Evolutionary conservation across 2,113 vertebrate species (phyloP), one percentile per base, ranked within the genome.

Genomic region (Nesogale talazaci): DNA sequence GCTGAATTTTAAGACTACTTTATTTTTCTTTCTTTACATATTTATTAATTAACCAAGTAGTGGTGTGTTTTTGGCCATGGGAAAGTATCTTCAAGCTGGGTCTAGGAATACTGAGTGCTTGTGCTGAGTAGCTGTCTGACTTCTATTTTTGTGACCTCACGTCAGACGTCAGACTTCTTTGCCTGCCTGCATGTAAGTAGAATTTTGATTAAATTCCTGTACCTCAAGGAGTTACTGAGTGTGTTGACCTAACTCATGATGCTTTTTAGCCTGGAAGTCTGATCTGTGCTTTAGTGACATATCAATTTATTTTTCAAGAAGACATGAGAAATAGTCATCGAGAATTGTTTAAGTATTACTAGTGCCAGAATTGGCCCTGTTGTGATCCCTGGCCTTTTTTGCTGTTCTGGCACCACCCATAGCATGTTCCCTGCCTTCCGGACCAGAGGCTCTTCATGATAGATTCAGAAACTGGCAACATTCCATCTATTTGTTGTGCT

Each of bases 71-170:
- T 31, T 94, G 36, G 2, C 78, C 22, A 63, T 83, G 56, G 83
- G 10, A 74, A 59, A 16, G 36, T 92, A 25, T 92, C 88, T 89
- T 79, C 34, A 17, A 46, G 14, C 22, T 0, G 0, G 75, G 52
- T 34, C 38, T 94, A 1, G 81, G 85, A 52, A 94, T 67, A 88
- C 57, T 42, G 9, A 81, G 90, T 85, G 88, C 96, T 91, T 95
- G 83, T 95, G 80, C 83, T 84, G 93, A 84, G 63, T 23, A 91
- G 61, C 38, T 7, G 0, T 88, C 94, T 89, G 77, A 56, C 92
- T 90, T 94, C 88, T 96, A 34, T 96, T 96, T 95, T 94, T 93
- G 20, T 67, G 22, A 93, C 6, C 59, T 97, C 94, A 89, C 67
- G 67, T 52, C 46, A 52, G 46, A 52, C 46, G 46, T 89, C 75